Conservation (phyloP, 2,797 vertebrate genomes). For the Lepidocolaptes lacrymiger region DNA sequence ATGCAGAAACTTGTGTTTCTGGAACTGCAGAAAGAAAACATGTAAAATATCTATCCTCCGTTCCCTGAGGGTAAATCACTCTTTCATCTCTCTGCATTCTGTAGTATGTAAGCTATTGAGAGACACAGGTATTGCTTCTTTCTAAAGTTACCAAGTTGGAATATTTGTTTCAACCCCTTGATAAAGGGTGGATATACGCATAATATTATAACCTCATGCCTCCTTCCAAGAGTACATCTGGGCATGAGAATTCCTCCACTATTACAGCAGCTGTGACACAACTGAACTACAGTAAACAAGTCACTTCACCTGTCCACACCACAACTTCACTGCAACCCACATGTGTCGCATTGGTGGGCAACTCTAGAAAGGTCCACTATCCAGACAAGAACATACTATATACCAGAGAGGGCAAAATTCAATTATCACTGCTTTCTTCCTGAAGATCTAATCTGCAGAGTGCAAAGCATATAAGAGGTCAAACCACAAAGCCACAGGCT, state of each 20-base stretch:
- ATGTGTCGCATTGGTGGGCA: accelerated
- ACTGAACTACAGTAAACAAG: neutral
- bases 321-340: neutral
- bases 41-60: neutral
- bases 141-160: neutral
- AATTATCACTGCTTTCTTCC: neutral
- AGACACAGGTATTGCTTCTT: neutral
- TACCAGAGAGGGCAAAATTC: neutral
- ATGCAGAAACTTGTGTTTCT: neutral
- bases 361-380: neutral
- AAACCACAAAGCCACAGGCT: neutral
- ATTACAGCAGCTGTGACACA: neutral
- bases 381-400: neutral
- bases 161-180: neutral
- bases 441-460: neutral
- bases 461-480: neutral
- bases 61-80: neutral
- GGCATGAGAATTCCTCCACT: neutral
- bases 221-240: neutral
- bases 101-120: neutral
- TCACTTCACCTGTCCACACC: neutral
- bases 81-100: neutral
- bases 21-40: neutral
- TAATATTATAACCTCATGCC: neutral
- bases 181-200: neutral